phyloP scores from a whole-genome alignment of 2,888 invertebrate genomes.

The Lithophane semibrunnea region DNA sequence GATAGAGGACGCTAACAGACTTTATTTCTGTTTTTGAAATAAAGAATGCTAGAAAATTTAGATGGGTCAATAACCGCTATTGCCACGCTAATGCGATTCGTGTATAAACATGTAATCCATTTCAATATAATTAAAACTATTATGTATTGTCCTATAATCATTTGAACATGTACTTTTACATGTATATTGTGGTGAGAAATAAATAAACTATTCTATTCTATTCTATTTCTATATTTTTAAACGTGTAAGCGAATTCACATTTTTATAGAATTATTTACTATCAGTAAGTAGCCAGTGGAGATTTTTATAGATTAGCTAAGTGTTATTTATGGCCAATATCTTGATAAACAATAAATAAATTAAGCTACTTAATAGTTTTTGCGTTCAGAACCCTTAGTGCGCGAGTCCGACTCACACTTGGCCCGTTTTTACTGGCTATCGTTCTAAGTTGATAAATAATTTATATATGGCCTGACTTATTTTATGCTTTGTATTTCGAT shows the following conservation, averaged over 20 bases:
- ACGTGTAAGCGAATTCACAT: neutral
- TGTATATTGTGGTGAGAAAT: no score
- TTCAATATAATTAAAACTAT: no score
- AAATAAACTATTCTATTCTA: no score
- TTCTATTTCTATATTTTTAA: neutral
- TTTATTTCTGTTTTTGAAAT: no score
- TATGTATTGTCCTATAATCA: no score
- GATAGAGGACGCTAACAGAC: no score
- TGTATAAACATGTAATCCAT: neutral
- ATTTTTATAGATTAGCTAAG: neutral
- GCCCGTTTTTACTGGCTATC: conserved; percentile 26
- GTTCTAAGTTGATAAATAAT: conserved; percentile 62
- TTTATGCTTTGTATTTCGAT: conserved; percentile 24
- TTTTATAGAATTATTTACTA: neutral
- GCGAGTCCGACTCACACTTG: neutral
- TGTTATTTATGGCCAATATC: neutral
- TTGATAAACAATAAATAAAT: neutral
- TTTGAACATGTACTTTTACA: no score
- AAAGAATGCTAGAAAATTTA: no score
- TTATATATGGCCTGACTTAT: conserved; percentile 46
- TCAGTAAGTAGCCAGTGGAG: neutral
- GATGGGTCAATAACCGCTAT: no score
- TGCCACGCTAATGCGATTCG: no score
- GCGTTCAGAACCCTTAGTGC: neutral
- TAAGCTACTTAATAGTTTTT: neutral